Conservation (phyloP, 2,113 vertebrate genomes). For the Pollimyrus isidori region DNA sequence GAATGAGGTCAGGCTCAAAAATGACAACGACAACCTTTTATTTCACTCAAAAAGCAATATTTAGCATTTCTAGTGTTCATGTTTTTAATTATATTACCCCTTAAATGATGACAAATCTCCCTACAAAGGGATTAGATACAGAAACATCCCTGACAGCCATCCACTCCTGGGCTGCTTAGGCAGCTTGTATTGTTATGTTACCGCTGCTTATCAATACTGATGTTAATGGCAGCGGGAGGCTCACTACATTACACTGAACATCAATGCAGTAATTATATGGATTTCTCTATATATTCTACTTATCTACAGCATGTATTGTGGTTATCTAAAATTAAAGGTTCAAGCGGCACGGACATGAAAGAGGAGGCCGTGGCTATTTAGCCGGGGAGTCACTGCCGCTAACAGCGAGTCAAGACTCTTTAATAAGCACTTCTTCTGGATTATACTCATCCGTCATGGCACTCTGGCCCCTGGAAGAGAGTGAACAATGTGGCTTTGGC, state of each 20-base stretch:
- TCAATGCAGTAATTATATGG: conserved; percentile 8
- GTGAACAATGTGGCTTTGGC: background rate
- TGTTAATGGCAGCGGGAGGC: background rate
- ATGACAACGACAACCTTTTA: background rate
- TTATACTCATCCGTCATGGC: background rate
- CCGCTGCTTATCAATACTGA: background rate
- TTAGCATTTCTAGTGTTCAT: background rate
- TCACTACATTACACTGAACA: background rate
- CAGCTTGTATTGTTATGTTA: background rate
- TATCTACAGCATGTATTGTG: background rate
- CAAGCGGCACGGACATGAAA: background rate
- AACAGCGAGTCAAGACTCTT: background rate
- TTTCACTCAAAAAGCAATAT: background rate
- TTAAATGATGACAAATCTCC: background rate
- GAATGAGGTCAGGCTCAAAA: background rate
- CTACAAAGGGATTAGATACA: background rate
- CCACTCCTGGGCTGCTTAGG: background rate
- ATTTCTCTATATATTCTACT: background rate
- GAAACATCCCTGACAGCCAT: background rate
- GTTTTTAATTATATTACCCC: background rate
- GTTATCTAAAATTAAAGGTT: background rate
- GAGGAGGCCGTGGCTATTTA: background rate
- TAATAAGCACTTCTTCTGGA: background rate
- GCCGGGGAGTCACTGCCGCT: background rate
- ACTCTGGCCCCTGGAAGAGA: background rate